These are phyloP conservation scores for Hymenopus coronatus DNA, from an alignment of 2,888 invertebrate species.

Conservation along the genomic window DNA sequence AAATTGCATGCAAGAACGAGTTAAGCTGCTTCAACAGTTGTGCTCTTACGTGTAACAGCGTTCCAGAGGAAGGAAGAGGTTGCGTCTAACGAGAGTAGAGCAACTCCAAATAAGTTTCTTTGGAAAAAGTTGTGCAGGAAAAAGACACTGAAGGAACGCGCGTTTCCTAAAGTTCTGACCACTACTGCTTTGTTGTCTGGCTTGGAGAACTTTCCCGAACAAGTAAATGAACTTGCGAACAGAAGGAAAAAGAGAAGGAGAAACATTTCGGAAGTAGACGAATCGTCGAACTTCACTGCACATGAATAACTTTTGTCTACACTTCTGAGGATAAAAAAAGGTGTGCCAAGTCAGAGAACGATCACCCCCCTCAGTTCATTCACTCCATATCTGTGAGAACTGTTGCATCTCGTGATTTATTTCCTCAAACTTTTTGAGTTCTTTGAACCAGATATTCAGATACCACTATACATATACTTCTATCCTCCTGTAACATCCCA, in stretches of 20 bases:
- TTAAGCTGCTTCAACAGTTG: background rate
- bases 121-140: background rate
- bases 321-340: background rate
- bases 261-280: background rate
- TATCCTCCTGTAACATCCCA: too few relatives aligned
- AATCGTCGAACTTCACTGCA: background rate
- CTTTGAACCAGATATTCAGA: too few relatives aligned
- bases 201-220: background rate
- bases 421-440: too few relatives aligned
- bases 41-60: background rate
- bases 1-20: too few relatives aligned
- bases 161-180: background rate
- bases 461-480: too few relatives aligned
- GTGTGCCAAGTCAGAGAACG: background rate
- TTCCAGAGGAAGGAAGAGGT: background rate
- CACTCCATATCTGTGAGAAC: background rate
- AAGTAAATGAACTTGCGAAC: background rate
- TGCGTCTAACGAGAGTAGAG: background rate
- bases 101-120: background rate
- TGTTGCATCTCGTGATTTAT: background rate
- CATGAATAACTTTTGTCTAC: background rate
- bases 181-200: background rate
- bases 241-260: background rate
- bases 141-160: background rate
- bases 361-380: background rate